Evolutionary conservation across 2,113 vertebrate genomes (phyloP).

Genomic region (Trematomus loennbergii): DNA sequence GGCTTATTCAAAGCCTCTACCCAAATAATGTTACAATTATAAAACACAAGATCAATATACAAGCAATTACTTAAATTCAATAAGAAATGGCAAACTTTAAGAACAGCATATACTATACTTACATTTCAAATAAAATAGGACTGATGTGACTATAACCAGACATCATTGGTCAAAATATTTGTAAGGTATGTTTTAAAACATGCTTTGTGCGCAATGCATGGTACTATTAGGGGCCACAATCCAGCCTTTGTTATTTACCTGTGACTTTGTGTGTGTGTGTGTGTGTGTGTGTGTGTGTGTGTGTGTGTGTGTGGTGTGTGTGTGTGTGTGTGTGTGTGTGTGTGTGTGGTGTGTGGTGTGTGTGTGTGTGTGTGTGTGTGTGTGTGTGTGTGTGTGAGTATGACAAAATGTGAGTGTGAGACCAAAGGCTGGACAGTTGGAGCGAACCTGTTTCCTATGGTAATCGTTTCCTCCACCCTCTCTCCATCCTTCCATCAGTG

Average conservation of each 20-base stretch:
- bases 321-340: slow-evolving; percentile 8
- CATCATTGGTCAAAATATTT: too few relatives aligned
- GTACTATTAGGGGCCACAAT: neutral
- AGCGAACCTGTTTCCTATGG: slow-evolving; percentile 24
- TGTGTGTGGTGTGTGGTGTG: neutral
- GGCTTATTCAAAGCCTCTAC: too few relatives aligned
- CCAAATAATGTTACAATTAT: too few relatives aligned
- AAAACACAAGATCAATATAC: too few relatives aligned
- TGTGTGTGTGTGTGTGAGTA: neutral
- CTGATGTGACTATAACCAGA: too few relatives aligned
- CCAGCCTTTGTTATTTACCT: neutral
- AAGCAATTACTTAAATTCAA: too few relatives aligned
- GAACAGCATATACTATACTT: too few relatives aligned
- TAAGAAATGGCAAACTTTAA: too few relatives aligned
- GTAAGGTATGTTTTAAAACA: too few relatives aligned
- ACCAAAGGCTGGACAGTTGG: slow-evolving; percentile 59
- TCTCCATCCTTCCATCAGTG: neutral
- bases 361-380: slow-evolving; percentile 7
- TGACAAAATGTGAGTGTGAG: slow-evolving; percentile 2
- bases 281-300: neutral
- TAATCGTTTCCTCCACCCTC: slow-evolving; percentile 31
- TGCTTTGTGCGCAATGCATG: neutral
- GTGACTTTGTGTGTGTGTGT: neutral
- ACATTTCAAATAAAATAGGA: too few relatives aligned
- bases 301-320: neutral